These are phyloP conservation scores for Meda fulgida DNA, from an alignment of 2,797 vertebrate species.

Conservation along the genomic window DNA sequence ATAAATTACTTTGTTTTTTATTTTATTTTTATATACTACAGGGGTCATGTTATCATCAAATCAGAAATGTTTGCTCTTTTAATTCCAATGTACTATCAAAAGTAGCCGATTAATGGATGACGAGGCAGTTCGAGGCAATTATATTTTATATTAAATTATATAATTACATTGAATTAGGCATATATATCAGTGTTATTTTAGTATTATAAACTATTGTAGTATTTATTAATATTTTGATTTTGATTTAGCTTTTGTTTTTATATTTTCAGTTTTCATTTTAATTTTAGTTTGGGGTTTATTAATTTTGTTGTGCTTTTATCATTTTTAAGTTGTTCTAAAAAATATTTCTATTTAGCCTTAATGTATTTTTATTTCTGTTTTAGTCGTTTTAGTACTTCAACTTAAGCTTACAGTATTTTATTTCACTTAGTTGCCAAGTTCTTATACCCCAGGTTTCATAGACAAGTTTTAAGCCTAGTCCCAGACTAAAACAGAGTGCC, in stretches of 20 bases:
- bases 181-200: background rate
- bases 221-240: background rate
- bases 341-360: background rate
- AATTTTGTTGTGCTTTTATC: background rate
- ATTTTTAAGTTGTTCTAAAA: background rate
- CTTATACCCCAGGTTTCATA: no score
- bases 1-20: background rate
- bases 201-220: background rate
- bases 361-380: background rate
- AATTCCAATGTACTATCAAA: background rate
- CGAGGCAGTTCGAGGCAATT: background rate
- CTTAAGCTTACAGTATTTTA: background rate
- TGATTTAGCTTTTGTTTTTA: background rate
- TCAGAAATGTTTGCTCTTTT: background rate
- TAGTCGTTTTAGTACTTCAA: background rate
- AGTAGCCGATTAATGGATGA: background rate
- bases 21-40: background rate
- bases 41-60: background rate
- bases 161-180: background rate
- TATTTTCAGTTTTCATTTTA: background rate
- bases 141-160: background rate
- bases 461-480: no score
- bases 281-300: background rate
- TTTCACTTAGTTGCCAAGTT: background rate
- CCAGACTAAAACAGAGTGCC: background rate